A percentile compares a stretch with the other conserved stretches of the same genome.
These are phyloP conservation scores for Eunapius fragilis DNA, from an alignment of 37 sponge, comb jelly and placozoan genomes.

Conservation along the genomic window DNA sequence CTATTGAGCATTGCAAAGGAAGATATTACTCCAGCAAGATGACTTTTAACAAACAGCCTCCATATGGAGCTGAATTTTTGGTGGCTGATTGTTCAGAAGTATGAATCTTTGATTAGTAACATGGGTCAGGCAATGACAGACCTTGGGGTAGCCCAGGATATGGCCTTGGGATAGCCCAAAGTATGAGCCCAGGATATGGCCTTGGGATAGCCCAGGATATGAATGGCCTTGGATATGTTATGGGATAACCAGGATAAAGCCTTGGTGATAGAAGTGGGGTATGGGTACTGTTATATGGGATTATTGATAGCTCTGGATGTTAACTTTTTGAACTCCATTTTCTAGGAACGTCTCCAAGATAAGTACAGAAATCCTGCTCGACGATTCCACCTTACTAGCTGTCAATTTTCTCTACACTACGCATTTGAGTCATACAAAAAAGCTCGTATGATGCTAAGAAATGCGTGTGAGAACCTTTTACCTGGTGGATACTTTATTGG, in stretches of 20 bases:
- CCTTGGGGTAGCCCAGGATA: no score
- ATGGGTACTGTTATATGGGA: no score
- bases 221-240: no score
- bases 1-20: conserved; percentile 74
- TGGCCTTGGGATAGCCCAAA: no score
- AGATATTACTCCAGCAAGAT: conserved; percentile 38
- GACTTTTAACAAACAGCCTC: conserved; percentile 12
- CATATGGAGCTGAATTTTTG: conserved; percentile 83
- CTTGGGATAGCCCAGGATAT: no score
- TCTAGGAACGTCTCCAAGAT: conserved; percentile 60
- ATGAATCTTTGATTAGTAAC: no score
- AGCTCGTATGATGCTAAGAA: conserved; percentile 92
- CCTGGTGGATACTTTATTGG: conserved; percentile 97
- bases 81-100: conserved; percentile 89
- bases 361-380: conserved; percentile 34
- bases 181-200: no score
- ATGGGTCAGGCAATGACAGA: no score
- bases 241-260: no score
- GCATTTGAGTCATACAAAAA: conserved; percentile 90
- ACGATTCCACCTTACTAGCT: conserved; percentile 88
- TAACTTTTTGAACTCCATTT: not conserved
- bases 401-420: conserved; percentile 98
- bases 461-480: conserved; percentile 88
- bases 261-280: no score
- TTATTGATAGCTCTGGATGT: not conserved